Evolutionary conservation across 2,888 invertebrate genomes (phyloP).

Genomic region (Steinernema carpocapsae): DNA sequence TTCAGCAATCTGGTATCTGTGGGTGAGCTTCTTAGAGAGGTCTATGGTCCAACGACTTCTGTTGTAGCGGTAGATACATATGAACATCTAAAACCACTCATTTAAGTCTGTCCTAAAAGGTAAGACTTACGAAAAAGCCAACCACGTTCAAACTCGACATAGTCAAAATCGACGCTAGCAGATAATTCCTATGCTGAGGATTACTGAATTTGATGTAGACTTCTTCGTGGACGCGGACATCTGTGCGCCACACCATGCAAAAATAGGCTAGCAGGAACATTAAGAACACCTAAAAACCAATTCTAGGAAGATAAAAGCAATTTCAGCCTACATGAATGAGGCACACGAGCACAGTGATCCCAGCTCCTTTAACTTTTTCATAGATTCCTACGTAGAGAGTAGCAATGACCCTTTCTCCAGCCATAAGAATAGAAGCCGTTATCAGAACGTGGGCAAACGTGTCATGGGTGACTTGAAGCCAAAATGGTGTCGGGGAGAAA

Average conservation of each 20-base stretch:
- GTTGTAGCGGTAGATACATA: conserved; percentile 17
- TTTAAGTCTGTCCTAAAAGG: background rate
- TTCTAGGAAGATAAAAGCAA: too few species aligned
- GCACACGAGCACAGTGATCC: conserved; percentile 8
- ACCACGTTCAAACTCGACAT: background rate
- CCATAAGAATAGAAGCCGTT: conserved; percentile 17
- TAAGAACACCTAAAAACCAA: background rate
- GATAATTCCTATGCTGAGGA: background rate
- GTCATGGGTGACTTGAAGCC: background rate
- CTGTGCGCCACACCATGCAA: background rate
- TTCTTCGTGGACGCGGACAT: background rate
- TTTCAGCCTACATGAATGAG: background rate
- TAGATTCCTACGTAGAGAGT: background rate
- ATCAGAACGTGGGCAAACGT: background rate
- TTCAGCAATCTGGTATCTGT: conserved; percentile 13
- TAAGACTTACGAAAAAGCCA: background rate
- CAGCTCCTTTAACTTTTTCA: background rate
- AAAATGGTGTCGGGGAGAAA: background rate
- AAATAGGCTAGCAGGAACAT: background rate
- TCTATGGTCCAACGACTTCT: background rate
- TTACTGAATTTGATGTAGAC: background rate
- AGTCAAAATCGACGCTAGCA: background rate
- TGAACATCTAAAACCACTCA: background rate
- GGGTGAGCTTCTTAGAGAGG: background rate
- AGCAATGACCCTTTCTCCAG: conserved; percentile 9